Percentiles rank a stretch among this genome's conserved stretches.
Evolutionary conservation across 2,888 invertebrate species (phyloP).

Genomic region (Cryptocephalus moraei): DNA sequence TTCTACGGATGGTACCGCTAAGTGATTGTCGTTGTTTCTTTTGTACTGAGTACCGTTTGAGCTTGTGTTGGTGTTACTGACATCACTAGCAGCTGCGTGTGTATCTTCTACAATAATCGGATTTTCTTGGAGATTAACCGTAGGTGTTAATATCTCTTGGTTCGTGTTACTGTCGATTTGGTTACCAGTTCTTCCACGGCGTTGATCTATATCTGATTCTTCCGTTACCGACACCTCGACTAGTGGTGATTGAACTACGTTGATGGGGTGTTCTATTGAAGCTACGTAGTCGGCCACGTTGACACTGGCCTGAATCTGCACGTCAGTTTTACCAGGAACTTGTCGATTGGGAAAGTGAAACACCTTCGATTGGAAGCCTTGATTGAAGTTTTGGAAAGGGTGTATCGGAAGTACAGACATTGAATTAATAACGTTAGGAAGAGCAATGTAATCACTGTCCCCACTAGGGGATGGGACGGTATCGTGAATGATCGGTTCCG

Average conservation of each 20-base stretch:
- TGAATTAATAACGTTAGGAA: conserved; percentile 55
- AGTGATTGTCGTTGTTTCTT: conserved; percentile 22
- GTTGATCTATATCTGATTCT: conserved; percentile 6
- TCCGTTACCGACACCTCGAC: conserved; percentile 45
- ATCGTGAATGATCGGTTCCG: conserved; percentile 26
- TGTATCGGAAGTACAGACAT: conserved; percentile 28
- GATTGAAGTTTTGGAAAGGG: conserved; percentile 52
- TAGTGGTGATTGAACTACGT: conserved; percentile 59
- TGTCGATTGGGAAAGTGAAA: conserved; percentile 1
- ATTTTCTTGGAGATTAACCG: conserved; percentile 30
- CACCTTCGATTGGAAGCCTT: conserved; percentile 4
- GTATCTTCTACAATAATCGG: conserved; percentile 42
- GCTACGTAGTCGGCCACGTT: conserved; percentile 59
- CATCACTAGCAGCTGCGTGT: conserved; percentile 39
- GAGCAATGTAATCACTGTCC: conserved; percentile 37
- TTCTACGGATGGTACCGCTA: conserved; percentile 3
- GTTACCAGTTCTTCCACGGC: background rate
- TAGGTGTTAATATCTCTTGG: background rate
- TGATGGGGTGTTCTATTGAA: conserved; percentile 61
- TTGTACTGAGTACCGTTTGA: conserved; percentile 11
- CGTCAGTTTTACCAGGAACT: conserved; percentile 24
- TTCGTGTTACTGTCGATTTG: background rate
- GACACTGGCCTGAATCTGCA: conserved; percentile 53
- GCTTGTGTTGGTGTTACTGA: conserved; percentile 23
- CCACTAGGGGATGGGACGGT: conserved; percentile 23